phyloP scores from a whole-genome alignment of 2,797 vertebrate genomes.

The Argyrosomus regius region DNA sequence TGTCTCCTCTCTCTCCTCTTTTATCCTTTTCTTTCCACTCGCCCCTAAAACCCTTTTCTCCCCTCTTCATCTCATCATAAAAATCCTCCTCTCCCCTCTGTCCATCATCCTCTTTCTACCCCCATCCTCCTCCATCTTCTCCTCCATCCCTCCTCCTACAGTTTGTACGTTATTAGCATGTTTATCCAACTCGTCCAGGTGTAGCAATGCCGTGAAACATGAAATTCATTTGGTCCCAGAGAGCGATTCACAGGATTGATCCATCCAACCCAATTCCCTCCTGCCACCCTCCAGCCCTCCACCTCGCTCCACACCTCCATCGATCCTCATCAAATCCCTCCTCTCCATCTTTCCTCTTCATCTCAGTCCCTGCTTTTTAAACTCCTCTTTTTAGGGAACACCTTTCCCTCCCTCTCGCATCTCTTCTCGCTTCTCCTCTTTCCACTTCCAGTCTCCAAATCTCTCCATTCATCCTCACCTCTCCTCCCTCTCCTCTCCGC shows the following conservation, averaged over 20 bases:
- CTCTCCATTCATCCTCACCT: slow-evolving; percentile 55
- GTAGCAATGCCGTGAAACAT: slow-evolving; percentile 42
- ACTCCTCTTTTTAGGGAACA: slow-evolving; percentile 5
- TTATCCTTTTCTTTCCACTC: slow-evolving; percentile 10
- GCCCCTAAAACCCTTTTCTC: slow-evolving; percentile 16
- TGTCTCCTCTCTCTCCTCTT: slow-evolving; percentile 47
- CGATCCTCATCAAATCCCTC: slow-evolving; percentile 49
- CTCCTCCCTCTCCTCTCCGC: slow-evolving; percentile 32
- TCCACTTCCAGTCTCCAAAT: slow-evolving; percentile 44
- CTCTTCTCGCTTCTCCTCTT: slow-evolving; percentile 39
- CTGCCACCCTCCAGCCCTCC: slow-evolving; percentile 30
- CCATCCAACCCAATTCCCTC: slow-evolving; percentile 31
- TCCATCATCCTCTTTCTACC: slow-evolving; percentile 11
- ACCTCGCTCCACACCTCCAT: slow-evolving; percentile 32
- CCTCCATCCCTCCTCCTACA: neutral
- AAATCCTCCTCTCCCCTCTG: neutral
- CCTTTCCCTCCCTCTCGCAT: slow-evolving; percentile 15
- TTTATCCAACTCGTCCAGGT: slow-evolving; percentile 58
- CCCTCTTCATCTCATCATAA: neutral
- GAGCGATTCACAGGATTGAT: slow-evolving; percentile 28
- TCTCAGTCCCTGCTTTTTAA: slow-evolving; percentile 32
- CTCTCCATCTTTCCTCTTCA: slow-evolving; percentile 34
- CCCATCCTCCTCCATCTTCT: neutral
- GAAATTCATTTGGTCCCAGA: slow-evolving; percentile 48
- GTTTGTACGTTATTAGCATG: slow-evolving; percentile 27